phyloP scores from a whole-genome alignment of 1,140 invertebrate species.

The Vanessa atalanta region DNA sequence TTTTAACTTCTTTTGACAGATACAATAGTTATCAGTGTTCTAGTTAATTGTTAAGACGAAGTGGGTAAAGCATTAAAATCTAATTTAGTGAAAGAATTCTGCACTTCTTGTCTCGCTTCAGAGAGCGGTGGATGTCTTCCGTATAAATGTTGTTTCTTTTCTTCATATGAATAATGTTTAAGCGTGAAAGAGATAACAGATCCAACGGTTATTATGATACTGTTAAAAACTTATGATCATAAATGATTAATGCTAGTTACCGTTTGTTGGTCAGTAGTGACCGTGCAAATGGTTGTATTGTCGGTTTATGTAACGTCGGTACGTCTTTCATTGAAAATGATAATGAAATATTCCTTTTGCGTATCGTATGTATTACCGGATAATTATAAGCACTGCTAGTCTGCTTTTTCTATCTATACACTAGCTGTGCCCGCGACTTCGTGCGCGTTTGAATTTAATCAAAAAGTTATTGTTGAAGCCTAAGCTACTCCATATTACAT shows the following conservation, averaged over 20 bases:
- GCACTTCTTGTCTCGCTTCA: constrained; percentile 41
- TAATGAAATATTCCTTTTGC: no score
- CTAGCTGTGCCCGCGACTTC: no score
- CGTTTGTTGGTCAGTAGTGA: constrained; percentile 42
- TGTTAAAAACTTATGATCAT: constrained; percentile 40
- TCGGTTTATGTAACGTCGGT: neutral
- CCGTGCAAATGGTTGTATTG: constrained; percentile 3
- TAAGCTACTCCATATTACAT: no score
- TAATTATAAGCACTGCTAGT: no score
- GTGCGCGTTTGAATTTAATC: no score
- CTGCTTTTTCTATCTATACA: no score
- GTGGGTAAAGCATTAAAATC: constrained; percentile 39
- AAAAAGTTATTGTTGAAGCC: no score
- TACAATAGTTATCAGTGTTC: neutral
- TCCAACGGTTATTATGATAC: constrained; percentile 40
- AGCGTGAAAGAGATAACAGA: constrained; percentile 34
- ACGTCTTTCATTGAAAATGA: neutral
- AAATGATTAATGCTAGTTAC: constrained; percentile 36
- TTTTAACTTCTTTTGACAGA: neutral
- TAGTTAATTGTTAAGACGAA: constrained; percentile 13
- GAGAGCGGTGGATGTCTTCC: constrained; percentile 37
- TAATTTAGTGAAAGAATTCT: constrained; percentile 42
- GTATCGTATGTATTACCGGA: no score
- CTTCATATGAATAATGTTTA: constrained; percentile 15
- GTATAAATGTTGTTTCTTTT: constrained; percentile 31